These are phyloP conservation scores for Esox lucius DNA, from an alignment of 2,797 vertebrate species.

Conservation along the genomic window DNA sequence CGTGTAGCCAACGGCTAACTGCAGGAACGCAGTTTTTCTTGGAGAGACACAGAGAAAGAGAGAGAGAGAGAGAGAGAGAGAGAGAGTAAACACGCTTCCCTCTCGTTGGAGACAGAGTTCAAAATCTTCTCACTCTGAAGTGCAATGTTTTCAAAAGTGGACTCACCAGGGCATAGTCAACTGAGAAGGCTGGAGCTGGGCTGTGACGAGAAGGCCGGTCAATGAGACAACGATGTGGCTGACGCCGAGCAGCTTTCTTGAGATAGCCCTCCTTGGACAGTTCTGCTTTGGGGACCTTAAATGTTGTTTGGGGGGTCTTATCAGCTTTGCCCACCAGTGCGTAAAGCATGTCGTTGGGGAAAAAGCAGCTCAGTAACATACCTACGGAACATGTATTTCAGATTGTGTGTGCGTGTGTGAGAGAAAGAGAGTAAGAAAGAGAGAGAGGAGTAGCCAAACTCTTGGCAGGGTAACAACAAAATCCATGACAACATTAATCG, in stretches of 20 bases:
- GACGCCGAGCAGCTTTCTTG: slow-evolving; percentile 68
- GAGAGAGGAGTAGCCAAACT: neutral
- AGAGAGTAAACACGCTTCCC: too few relatives aligned
- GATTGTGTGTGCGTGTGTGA: neutral
- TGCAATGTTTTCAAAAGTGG: slow-evolving; percentile 70
- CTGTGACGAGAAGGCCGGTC: slow-evolving; percentile 65
- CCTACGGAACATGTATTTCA: slow-evolving; percentile 4
- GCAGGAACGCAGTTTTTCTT: slow-evolving; percentile 51
- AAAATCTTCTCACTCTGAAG: slow-evolving; percentile 49
- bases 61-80: neutral
- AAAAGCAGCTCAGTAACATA: slow-evolving; percentile 37
- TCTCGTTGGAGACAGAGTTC: slow-evolving; percentile 1
- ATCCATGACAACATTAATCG: slow-evolving; percentile 3
- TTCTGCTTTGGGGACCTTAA: slow-evolving; percentile 70
- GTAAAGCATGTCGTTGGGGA: slow-evolving; percentile 60
- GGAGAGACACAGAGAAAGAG: slow-evolving; percentile 16
- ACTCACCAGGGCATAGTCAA: slow-evolving; percentile 68
- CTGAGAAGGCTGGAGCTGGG: slow-evolving; percentile 62
- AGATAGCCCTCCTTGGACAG: slow-evolving; percentile 68
- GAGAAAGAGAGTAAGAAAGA: slow-evolving; percentile 14
- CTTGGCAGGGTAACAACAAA: slow-evolving; percentile 11
- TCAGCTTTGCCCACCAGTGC: slow-evolving; percentile 60
- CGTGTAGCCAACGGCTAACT: slow-evolving; percentile 21
- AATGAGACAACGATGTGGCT: slow-evolving; percentile 70
- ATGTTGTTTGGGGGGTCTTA: slow-evolving; percentile 66